Percentiles rank a stretch among this genome's conserved stretches.
phyloP scores from a whole-genome alignment of 2,113 vertebrate species.

The Trochalopteron elliotii region DNA sequence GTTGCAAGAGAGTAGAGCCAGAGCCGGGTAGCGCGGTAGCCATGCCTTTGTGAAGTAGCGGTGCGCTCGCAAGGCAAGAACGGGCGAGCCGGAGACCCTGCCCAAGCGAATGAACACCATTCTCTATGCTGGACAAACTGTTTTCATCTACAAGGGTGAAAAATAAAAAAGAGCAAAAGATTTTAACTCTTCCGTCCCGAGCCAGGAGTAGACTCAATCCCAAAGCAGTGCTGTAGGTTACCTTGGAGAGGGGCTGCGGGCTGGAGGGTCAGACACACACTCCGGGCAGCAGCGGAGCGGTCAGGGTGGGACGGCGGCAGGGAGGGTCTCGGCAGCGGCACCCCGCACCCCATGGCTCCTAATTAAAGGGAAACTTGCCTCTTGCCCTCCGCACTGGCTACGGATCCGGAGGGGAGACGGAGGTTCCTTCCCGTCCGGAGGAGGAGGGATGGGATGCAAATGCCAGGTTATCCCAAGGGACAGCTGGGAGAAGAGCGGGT shows the following conservation, averaged over 20 bases:
- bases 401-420: neutral
- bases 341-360: neutral
- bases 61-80: neutral
- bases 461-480: neutral
- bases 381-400: neutral
- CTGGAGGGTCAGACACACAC: neutral
- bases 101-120: neutral
- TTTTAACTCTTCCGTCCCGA: neutral
- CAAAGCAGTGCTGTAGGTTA: neutral
- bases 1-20: neutral
- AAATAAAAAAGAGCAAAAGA: neutral
- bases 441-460: neutral
- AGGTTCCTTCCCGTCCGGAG: too few species aligned
- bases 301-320: neutral
- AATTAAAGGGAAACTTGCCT: neutral
- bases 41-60: neutral
- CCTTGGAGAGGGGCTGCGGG: neutral
- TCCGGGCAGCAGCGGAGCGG: neutral
- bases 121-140: neutral
- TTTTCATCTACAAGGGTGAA: neutral
- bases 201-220: neutral
- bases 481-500: neutral
- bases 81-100: neutral
- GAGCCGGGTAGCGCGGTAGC: neutral
- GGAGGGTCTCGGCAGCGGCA: neutral